Evolutionary conservation across 2,797 vertebrate species (phyloP), one percentile per base, ranked within the genome.

Genomic region (Gymnothorax javanicus): DNA sequence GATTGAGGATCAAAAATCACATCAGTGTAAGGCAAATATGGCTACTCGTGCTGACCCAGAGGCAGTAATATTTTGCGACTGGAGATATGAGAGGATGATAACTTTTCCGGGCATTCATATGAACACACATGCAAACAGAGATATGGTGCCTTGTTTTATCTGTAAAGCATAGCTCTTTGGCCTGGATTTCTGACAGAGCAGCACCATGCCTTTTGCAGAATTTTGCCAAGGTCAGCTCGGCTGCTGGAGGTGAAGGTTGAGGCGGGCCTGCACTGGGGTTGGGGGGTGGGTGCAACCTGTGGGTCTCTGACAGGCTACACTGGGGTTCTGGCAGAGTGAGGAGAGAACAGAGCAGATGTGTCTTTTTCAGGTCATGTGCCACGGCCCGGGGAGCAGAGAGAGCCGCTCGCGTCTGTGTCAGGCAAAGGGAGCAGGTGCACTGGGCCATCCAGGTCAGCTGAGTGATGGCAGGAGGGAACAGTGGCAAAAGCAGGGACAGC

Each of bases 1-100:
- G 43, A 79, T 23, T 54, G 50, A 52, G 75, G 83, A 73, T 59
- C 86, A 60, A 23, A 87, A 59, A 54, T 83, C 64, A 54, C 17
- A 23, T 43, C 20, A 83, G 64, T 7, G 20, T 33, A 54, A 83
- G 25, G 12, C 15, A 69, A 73, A 83, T 87, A 73, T 27, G 1
- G 64, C 25, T 54, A 59, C 13, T 23, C 3, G 23, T 12, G 56
- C 23, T 62, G 20, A 17, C 73, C 73, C 73, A 52, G 73, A 33
- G 20, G 33, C 15, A 52, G 52, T 50, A 77, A 77, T 20, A 77
- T 77, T 15, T 50, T 50, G 13, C 73, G 50, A 20, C 52, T 52
- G 27, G 8, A 75, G 43, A 75, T 75, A 75, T 75, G 0, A 77
- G 20, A 77, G 15, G 9, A 52, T 20, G 33, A 50, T 77, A 52